Evolutionary conservation across 2,797 vertebrate species (phyloP).

Genomic region (Psittacula derbiana): DNA sequence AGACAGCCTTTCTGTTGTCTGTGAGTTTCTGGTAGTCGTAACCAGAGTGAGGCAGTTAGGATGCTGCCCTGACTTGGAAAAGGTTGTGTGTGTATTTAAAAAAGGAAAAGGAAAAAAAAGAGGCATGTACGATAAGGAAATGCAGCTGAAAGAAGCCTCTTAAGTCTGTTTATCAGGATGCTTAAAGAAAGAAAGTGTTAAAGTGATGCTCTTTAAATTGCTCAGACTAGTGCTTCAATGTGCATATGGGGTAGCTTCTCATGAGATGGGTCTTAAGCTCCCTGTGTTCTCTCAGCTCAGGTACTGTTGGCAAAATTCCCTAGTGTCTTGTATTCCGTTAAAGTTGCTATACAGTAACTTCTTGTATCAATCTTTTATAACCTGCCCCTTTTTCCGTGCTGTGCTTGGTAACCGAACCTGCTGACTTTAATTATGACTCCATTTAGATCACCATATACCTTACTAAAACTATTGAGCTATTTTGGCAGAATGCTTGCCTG

Average conservation of each 20-base stretch:
- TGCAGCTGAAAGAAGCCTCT: not conserved
- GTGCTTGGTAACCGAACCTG: not conserved
- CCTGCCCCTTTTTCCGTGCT: slow-evolving; percentile 1
- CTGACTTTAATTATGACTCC: not conserved
- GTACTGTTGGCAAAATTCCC: not conserved
- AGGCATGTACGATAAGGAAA: not conserved
- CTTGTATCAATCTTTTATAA: slow-evolving; percentile 23
- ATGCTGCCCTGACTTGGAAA: not conserved
- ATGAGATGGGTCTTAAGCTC: not conserved
- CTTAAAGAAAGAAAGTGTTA: not conserved
- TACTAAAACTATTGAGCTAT: not conserved
- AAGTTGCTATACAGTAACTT: not conserved
- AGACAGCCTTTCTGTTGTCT: not conserved
- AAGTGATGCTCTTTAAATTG: not conserved
- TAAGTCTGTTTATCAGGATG: not conserved
- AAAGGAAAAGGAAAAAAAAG: not conserved
- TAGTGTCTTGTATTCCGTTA: not conserved
- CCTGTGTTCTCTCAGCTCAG: not conserved
- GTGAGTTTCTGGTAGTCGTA: not conserved
- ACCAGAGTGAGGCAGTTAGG: not conserved
- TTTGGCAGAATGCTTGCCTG: not conserved
- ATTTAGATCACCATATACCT: not conserved
- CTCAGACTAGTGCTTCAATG: not conserved
- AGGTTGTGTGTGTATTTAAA: not conserved
- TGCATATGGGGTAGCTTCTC: not conserved